Evolutionary conservation across 2,113 vertebrate species (phyloP), one percentile per base, ranked within the genome.

Genomic region (Mesoclemmys tuberculata): DNA sequence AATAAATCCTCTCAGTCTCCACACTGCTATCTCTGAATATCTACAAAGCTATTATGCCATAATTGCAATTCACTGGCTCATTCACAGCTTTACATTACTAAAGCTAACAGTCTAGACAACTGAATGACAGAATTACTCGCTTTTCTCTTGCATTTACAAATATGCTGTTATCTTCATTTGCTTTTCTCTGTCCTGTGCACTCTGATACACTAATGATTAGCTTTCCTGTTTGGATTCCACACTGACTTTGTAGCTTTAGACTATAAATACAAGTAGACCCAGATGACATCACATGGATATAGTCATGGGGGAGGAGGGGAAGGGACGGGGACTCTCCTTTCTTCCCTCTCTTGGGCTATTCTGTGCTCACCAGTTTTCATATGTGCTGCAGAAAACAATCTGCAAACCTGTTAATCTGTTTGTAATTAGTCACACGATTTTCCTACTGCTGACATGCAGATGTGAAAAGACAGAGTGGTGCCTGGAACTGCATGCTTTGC

Each of bases 51-150:
- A 4, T 96, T 90, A 88, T 93, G 96, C 94, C 96, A 95, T 85
- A 96, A 98, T 94, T 29, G 86, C 95, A 97, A 96, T 96, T 92
- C 92, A 24, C 95, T 97, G 94, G 97, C 97, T 98, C 98, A 97
- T 95, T 97, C 96, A 93, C 93, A 96, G 97, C 97, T 98, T 98
- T 97, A 96, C 97, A 97, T 97, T 97, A 97, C 93, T 97, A 98
- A 98, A 98, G 97, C 98, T 98, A 98, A 98, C 98, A 98, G 98
- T 98, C 98, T 98, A 98, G 97, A 98, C 97, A 97, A 97, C 97
- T 97, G 98, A 98, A 98, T 98, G 98, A 98, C 97, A 98, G 97
- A 97, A 98, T 97, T 96, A 97, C 96, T 91, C 95, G 93, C 95
- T 96, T 97, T 98, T 97, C 95, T 98, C 94, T 96, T 94, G 94